A percentile compares a stretch with the other conserved stretches of the same genome.
Evolutionary conservation across 2,113 vertebrate genomes (phyloP).

Genomic region (Pachypanchax playfairii): DNA sequence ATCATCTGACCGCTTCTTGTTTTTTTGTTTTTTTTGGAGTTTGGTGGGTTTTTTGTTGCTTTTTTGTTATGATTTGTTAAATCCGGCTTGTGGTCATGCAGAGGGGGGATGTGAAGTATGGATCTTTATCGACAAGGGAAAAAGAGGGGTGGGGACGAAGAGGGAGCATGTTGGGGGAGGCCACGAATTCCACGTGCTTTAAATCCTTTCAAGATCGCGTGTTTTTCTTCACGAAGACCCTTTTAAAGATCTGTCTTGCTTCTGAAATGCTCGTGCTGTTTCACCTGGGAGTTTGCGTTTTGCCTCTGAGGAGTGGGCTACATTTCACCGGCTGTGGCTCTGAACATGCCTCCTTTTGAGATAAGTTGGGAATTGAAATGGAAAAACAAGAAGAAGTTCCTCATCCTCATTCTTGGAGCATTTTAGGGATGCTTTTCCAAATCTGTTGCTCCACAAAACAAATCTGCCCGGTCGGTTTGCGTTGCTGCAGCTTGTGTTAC

Average conservation of each 20-base stretch:
- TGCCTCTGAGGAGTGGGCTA: background rate
- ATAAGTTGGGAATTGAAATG: background rate
- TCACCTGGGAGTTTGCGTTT: background rate
- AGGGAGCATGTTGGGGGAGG: slow-evolving; percentile 36
- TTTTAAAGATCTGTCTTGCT: background rate
- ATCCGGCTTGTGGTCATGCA: slow-evolving; percentile 9
- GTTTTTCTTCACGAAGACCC: background rate
- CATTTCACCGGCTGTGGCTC: background rate
- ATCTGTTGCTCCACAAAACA: slow-evolving; percentile 37
- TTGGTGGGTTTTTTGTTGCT: no score
- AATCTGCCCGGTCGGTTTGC: slow-evolving; percentile 36
- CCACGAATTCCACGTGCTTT: slow-evolving; percentile 49
- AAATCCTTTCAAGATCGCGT: background rate
- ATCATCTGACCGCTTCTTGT: no score
- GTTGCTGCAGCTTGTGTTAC: slow-evolving; percentile 67
- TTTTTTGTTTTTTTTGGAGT: no score
- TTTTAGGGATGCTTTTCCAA: slow-evolving; percentile 25
- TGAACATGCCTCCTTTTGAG: slow-evolving; percentile 10
- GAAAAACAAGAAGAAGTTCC: background rate
- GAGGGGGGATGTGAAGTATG: slow-evolving; percentile 61
- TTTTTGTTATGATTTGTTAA: background rate
- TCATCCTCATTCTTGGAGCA: background rate
- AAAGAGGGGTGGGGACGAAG: slow-evolving; percentile 42
- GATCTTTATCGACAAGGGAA: slow-evolving; percentile 60
- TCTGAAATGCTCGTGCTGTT: background rate